These are phyloP conservation scores for Sylvicola cinctus DNA, from an alignment of 2,888 invertebrate genomes.

Conservation along the genomic window DNA sequence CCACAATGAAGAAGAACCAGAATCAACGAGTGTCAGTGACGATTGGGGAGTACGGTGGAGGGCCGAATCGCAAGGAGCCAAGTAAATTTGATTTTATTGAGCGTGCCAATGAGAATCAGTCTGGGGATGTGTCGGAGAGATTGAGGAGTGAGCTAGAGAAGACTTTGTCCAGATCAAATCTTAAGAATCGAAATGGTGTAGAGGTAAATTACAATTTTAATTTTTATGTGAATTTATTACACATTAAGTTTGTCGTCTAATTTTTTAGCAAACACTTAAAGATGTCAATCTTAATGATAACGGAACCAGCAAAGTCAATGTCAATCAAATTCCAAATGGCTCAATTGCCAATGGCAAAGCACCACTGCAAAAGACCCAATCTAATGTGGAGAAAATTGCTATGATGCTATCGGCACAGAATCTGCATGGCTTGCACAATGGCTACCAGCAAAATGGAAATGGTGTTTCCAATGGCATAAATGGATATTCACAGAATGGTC, in stretches of 20 bases:
- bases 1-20: constrained; percentile 35
- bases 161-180: constrained; percentile 55
- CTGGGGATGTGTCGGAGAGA: constrained; percentile 33
- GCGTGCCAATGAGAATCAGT: constrained; percentile 15
- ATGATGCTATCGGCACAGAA: constrained; percentile 9
- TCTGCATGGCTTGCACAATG: constrained; percentile 1
- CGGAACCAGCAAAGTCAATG: too few species aligned
- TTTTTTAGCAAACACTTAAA: too few species aligned
- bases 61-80: constrained; percentile 38
- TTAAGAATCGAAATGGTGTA: constrained; percentile 48
- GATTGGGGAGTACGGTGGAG: constrained; percentile 47
- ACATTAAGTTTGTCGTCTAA: too few species aligned
- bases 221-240: too few species aligned
- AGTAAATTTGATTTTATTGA: constrained; percentile 48
- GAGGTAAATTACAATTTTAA: too few species aligned
- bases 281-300: too few species aligned
- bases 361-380: constrained; percentile 10
- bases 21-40: constrained; percentile 43
- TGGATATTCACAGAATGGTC: too few species aligned
- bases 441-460: too few species aligned
- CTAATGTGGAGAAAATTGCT: constrained; percentile 12
- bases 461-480: too few species aligned
- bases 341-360: too few species aligned
- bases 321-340: too few species aligned
- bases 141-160: constrained; percentile 53